Evolutionary conservation across 2,113 vertebrate species (phyloP), one percentile per base, ranked within the genome.

Genomic region (Tonatia bakeri): DNA sequence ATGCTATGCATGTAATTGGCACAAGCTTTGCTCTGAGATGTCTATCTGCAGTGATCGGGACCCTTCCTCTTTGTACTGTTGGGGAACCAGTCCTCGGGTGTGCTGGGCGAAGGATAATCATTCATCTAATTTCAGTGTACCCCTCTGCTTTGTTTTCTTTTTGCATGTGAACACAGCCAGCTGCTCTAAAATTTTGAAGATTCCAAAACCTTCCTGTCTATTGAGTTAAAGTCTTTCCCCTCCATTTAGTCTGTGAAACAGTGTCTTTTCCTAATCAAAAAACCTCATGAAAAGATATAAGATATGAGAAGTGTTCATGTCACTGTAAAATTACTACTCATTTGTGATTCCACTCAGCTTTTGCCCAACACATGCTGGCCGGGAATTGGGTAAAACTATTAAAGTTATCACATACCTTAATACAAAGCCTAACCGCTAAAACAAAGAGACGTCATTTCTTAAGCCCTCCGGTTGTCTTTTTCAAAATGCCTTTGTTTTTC

Each of bases 241-340:
- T 90, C 61, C 26, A 64, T 87, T 86, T 95, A 94, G n/a, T 88
- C 82, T 67, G 17, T 87, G 93, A 95, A 87, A 19, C 28, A 83
- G 36, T 75, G n/a, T 83, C 61, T 75, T 87, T 90, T 87, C 79
- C 76, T 87, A 80, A 75, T 90, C 0, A 1, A 92, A 94, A 94
- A 77, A 38, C 7, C 76, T 95, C 77, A 50, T 36, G 81, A 87
- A 94, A 91, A 94, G 45, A 69, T 89, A 93, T 73, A 80, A 70
- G 86, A 24, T 94, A 16, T 47, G 47, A 67, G 56, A 85, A 84
- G 43, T 50, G 15, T 92, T 94, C 94, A 59, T 84, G 31, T 50
- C 88, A 91, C 64, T 83, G 24, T 73, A 50, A 82, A 93, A 59
- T 64, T 50, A 43, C 84, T 75, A 24, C 38, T 86, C 38, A 65